These are phyloP conservation scores for Endotricha flammealis DNA, from an alignment of 2,888 invertebrate genomes.

Conservation along the genomic window DNA sequence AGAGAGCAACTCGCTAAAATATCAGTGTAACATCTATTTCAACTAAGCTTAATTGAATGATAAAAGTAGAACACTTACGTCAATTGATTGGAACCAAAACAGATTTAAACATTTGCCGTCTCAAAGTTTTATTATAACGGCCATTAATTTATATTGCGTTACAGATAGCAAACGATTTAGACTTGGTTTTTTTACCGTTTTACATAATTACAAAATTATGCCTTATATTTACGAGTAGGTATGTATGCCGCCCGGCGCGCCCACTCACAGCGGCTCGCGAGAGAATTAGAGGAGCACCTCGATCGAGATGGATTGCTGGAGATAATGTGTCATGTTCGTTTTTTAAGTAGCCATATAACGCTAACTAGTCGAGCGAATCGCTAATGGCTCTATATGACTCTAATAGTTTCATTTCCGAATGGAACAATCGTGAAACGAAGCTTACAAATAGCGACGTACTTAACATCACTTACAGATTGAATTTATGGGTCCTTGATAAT, in stretches of 20 bases:
- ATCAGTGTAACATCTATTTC: slow-evolving; percentile 25
- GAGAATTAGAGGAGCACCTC: slow-evolving; percentile 55
- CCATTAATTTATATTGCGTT: slow-evolving; percentile 71
- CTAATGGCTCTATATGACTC: slow-evolving; percentile 51
- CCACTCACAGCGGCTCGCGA: slow-evolving; percentile 53
- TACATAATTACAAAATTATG: slow-evolving; percentile 74
- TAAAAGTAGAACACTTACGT: slow-evolving; percentile 59
- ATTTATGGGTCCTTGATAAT: too few relatives aligned
- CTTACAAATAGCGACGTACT: slow-evolving; percentile 3
- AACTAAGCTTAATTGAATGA: slow-evolving; percentile 49
- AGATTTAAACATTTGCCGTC: slow-evolving; percentile 59
- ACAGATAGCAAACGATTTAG: slow-evolving; percentile 67
- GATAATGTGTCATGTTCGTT: slow-evolving; percentile 64
- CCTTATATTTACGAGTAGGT: slow-evolving; percentile 57
- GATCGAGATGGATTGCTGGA: slow-evolving; percentile 56
- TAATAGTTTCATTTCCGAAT: slow-evolving; percentile 24
- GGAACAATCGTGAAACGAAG: slow-evolving; percentile 13
- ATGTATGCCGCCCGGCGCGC: slow-evolving; percentile 44
- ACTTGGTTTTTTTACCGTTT: slow-evolving; percentile 66
- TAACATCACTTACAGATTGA: not conserved
- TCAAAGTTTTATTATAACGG: slow-evolving; percentile 60
- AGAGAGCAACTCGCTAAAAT: too few relatives aligned
- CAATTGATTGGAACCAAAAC: slow-evolving; percentile 53
- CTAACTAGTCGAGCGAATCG: slow-evolving; percentile 45
- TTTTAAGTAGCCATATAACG: slow-evolving; percentile 56